Base-by-base conservation (phyloP, 2,888 invertebrate species). In the Caenorhabditis becei region DNA sequence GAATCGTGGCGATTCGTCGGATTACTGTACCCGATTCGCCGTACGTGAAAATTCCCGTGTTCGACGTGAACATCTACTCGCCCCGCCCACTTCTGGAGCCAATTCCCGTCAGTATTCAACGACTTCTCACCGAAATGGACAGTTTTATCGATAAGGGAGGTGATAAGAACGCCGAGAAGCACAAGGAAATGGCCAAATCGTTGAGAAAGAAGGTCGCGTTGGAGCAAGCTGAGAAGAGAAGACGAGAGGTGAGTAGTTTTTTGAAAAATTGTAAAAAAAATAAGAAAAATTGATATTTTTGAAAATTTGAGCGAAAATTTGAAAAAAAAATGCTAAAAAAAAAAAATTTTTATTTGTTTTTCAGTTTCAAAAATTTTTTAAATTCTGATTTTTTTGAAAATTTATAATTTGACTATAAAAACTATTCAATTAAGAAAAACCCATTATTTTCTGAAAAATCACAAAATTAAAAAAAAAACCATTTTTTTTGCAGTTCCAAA, bases 181-280 rank as follows among this genome's bases (percentile, higher is more conserved):
- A 75, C 26, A 59, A 51, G 24, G 18, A 65, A 53, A 75, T 75
- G 71, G 58, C n/a, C n/a, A n/a, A n/a, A n/a, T n/a, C n/a, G n/a
- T n/a, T n/a, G n/a, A n/a, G n/a, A n/a, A n/a, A n/a, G n/a, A n/a
- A n/a, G n/a, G n/a, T n/a, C n/a, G n/a, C n/a, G n/a, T n/a, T n/a
- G n/a, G n/a, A n/a, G n/a, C n/a, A n/a, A n/a, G n/a, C n/a, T n/a
- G n/a, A n/a, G n/a, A n/a, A n/a, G n/a, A n/a, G n/a, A n/a, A n/a
- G n/a, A n/a, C n/a, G n/a, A n/a, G n/a, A n/a, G n/a, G n/a, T 37
- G 5, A 47, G 37, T 24, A 1, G 5, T 35, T 37, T 20, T 20
- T 37, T 37, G 14, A 53, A 53, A 24, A 53, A 11, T 3, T 41
- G 2, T 16, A 41, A 41, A 41, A 41, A 16, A 16, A 41, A 41